Evolutionary conservation across 2,888 invertebrate genomes (phyloP).

Genomic region (Autographa pulchrina): DNA sequence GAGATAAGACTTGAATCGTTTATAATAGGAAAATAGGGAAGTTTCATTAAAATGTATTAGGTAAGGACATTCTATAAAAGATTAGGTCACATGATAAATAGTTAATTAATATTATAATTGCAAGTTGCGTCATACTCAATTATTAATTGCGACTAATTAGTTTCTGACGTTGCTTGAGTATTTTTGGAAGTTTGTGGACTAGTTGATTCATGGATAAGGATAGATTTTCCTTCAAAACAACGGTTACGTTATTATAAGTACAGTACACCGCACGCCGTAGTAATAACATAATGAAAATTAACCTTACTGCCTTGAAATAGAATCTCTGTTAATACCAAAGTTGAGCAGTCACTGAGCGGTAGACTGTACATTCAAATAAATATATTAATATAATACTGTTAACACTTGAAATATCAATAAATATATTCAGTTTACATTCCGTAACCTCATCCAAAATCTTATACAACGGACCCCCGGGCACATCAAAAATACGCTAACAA

Average conservation of each 20-base stretch:
- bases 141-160: not conserved
- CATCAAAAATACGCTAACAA: not conserved
- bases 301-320: no score
- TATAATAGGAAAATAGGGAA: no score
- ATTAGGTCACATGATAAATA: not conserved
- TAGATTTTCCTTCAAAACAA: not conserved
- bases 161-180: not conserved
- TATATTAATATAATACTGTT: no score
- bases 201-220: constrained; percentile 4
- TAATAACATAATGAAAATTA: no score
- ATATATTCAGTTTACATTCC: no score
- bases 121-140: not conserved
- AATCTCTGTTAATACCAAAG: no score
- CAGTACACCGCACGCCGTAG: no score
- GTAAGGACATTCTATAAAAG: not conserved
- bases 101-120: not conserved
- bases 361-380: no score
- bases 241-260: not conserved
- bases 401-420: no score
- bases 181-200: not conserved
- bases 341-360: no score
- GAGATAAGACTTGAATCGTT: no score
- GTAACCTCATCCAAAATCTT: not conserved
- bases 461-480: not conserved
- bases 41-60: no score